phyloP scores from a whole-genome alignment of 2,888 invertebrate species.

The Thelaira solivaga region DNA sequence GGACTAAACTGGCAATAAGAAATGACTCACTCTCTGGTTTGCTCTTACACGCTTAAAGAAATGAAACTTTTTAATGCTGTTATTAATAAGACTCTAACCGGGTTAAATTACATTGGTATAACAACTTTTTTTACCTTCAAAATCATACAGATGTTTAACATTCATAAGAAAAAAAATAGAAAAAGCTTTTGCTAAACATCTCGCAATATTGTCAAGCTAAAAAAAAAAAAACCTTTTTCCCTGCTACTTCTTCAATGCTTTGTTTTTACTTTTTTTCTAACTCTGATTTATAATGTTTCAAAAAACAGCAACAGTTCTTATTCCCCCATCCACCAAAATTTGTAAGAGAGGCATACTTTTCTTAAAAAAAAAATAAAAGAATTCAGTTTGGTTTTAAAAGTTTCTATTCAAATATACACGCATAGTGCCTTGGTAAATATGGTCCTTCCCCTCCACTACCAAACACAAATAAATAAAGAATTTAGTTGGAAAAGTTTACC shows the following conservation, averaged over 20 bases:
- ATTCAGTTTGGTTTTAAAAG: too few species aligned
- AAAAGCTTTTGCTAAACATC: slow-evolving; percentile 45
- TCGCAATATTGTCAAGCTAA: slow-evolving; percentile 53
- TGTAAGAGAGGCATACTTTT: background rate
- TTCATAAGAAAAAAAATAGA: slow-evolving; percentile 2
- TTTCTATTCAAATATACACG: background rate
- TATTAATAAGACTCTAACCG: slow-evolving; percentile 60
- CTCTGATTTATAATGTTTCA: slow-evolving; percentile 56
- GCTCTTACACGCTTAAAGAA: background rate
- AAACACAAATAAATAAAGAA: background rate
- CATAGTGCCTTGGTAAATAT: background rate
- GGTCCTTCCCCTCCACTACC: too few species aligned
- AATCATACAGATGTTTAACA: slow-evolving; percentile 36
- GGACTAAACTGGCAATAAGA: slow-evolving; percentile 25
- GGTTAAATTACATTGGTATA: slow-evolving; percentile 52
- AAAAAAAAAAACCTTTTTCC: slow-evolving; percentile 29
- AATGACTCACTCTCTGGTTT: slow-evolving; percentile 44
- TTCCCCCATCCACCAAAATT: background rate
- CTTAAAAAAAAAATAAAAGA: background rate
- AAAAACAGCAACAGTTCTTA: slow-evolving; percentile 54
- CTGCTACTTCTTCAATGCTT: background rate
- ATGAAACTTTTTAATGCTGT: slow-evolving; percentile 53
- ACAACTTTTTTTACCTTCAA: slow-evolving; percentile 7
- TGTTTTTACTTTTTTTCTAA: slow-evolving; percentile 10
- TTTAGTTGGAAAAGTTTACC: slow-evolving; percentile 40